Percentiles rank a stretch among this genome's conserved stretches.
phyloP scores from a whole-genome alignment of 2,888 invertebrate species.

The Terebella lapidaria region DNA sequence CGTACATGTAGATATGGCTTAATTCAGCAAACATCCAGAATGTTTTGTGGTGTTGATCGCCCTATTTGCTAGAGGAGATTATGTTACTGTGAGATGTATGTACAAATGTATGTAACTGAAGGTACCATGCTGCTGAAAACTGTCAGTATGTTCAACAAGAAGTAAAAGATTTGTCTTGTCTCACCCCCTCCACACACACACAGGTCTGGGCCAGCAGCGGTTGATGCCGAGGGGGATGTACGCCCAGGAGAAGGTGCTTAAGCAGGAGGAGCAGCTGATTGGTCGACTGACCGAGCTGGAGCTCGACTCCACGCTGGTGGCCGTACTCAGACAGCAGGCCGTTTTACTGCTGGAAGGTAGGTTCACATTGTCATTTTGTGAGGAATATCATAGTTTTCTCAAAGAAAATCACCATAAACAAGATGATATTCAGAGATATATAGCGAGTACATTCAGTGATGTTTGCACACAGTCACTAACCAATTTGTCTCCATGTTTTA shows the following conservation, averaged over 20 bases:
- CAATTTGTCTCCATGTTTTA: no score
- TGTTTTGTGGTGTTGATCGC: not conserved
- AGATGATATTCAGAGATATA: no score
- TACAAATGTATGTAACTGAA: no score
- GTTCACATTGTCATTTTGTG: constrained; percentile 10
- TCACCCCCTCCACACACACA: no score
- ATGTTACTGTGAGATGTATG: no score
- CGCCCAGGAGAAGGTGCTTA: constrained; percentile 69
- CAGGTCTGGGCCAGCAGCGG: constrained; percentile 70
- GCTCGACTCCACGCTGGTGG: constrained; percentile 67
- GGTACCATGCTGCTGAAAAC: no score
- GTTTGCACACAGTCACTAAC: no score
- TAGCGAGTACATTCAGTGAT: no score
- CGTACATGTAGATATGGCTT: not conserved
- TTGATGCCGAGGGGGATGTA: constrained; percentile 74
- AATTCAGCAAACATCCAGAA: not conserved
- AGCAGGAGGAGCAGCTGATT: constrained; percentile 74
- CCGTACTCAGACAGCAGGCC: constrained; percentile 67
- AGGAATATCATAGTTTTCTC: no score
- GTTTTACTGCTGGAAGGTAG: constrained; percentile 65
- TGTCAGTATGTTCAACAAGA: no score
- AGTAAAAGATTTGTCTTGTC: no score
- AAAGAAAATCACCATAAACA: no score
- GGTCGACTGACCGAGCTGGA: constrained; percentile 72
- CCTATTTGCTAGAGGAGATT: not conserved